Evolutionary conservation across 2,113 vertebrate genomes (phyloP), one percentile per base, ranked within the genome.

Genomic region (Isichthys henryi): DNA sequence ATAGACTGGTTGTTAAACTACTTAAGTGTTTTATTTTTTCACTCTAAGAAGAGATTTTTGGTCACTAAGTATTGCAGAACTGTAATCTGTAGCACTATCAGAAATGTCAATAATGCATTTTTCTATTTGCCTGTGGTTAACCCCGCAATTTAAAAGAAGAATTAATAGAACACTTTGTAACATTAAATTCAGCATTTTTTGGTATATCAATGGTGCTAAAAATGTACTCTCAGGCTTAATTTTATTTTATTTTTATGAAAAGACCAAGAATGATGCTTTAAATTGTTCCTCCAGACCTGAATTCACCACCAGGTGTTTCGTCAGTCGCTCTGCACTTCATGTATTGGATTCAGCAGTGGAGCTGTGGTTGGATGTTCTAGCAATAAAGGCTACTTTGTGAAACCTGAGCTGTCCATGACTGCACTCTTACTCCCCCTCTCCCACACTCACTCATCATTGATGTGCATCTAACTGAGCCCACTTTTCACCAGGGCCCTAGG

Each of bases 331-430:
- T 90, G 62, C 66, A 89, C 19, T 88, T 62, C n/a, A 8, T 88
- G 89, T 86, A 90, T 89, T 87, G 89, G 88, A 66, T 48, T 88
- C 49, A 87, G 86, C 89, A 88, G 88, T 84, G 80, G 91, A 85
- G 88, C 84, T 93, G 90, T 90, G 94, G 90, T 92, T 93, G 91
- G 90, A 45, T 83, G 49, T 89, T 92, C 92, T 93, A 95, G 93
- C 94, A 96, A 95, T 95, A 96, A 96, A 96, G 93, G 93, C 94
- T 92, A 89, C 93, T 93, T 94, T 93, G 95, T 94, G 91, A 89
- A 82, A 39, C 35, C 13, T 3, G 23, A 84, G 21, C 43, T 58
- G 88, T 53, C 10, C 13, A 84, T 3, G 2, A n/a, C 35, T 80
- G 35, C 35, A n/a, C 23, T 58, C 35, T 89, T 70, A 27, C 62